Percentiles rank a stretch among this genome's conserved stretches.
These are phyloP conservation scores for Orchestes rusci DNA, from an alignment of 2,888 invertebrate genomes.

Conservation along the genomic window DNA sequence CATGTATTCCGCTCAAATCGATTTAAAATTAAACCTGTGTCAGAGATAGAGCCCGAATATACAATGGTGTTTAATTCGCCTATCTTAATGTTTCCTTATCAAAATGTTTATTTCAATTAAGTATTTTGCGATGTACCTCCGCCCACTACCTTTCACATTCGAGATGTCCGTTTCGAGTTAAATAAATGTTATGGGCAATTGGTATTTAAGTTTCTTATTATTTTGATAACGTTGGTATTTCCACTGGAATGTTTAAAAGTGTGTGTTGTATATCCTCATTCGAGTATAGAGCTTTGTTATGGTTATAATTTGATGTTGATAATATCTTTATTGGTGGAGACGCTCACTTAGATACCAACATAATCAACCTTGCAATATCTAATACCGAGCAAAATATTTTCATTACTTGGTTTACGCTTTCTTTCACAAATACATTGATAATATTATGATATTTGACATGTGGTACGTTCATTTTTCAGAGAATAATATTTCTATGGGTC, in stretches of 20 bases:
- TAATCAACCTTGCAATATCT: no score
- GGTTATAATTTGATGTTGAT: neutral
- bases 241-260: constrained; percentile 4
- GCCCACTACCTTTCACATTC: constrained; percentile 32
- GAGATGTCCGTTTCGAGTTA: constrained; percentile 26
- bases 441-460: no score
- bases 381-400: no score
- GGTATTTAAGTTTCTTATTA: constrained; percentile 32
- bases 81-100: constrained; percentile 43
- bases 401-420: no score
- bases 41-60: constrained; percentile 36
- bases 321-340: no score
- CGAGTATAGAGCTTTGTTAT: neutral
- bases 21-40: constrained; percentile 46
- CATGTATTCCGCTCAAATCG: constrained; percentile 41
- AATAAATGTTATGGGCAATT: constrained; percentile 34
- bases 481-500: no score
- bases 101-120: constrained; percentile 41
- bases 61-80: constrained; percentile 36
- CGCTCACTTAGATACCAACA: no score
- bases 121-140: constrained; percentile 42
- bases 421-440: no score
- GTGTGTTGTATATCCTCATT: neutral
- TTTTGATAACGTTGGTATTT: constrained; percentile 21
- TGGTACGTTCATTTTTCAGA: no score